phyloP scores from a whole-genome alignment of 2,797 vertebrate genomes.

The Mionectes olivaceus region DNA sequence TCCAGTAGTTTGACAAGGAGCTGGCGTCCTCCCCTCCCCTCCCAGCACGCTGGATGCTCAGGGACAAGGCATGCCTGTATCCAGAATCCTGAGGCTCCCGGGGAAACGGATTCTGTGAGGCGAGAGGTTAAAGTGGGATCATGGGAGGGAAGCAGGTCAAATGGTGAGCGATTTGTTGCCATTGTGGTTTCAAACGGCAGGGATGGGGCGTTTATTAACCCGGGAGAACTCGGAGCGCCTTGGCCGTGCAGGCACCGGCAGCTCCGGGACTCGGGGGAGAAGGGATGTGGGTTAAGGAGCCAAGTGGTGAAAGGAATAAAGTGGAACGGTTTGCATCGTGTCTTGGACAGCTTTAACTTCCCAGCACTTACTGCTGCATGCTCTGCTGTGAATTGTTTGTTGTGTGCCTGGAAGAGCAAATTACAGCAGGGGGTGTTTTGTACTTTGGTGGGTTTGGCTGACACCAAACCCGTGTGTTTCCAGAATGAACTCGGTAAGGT shows the following conservation, averaged over 20 bases:
- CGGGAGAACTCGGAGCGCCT: background rate
- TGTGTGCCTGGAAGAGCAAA: background rate
- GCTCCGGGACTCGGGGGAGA: background rate
- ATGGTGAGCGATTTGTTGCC: slow-evolving; percentile 81
- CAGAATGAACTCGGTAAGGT: background rate
- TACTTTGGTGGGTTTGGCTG: background rate
- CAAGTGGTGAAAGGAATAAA: background rate
- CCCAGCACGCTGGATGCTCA: background rate
- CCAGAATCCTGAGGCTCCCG: slow-evolving; percentile 26
- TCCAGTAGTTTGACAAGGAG: slow-evolving; percentile 1
- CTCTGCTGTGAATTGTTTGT: background rate
- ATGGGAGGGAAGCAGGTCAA: slow-evolving; percentile 91
- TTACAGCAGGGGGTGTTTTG: background rate
- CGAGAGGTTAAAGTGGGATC: slow-evolving; percentile 70
- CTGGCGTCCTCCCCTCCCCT: background rate
- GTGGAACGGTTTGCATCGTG: background rate
- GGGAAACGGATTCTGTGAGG: slow-evolving; percentile 67
- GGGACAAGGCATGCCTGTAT: slow-evolving; percentile 52
- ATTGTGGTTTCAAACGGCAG: background rate
- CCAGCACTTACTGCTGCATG: background rate
- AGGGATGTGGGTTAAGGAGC: background rate
- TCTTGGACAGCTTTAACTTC: background rate
- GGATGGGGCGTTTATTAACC: background rate
- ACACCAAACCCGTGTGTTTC: background rate
- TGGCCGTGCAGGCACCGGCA: background rate